Evolutionary conservation across 2,113 vertebrate species (phyloP).

Genomic region (Oenanthe oenanthe): DNA sequence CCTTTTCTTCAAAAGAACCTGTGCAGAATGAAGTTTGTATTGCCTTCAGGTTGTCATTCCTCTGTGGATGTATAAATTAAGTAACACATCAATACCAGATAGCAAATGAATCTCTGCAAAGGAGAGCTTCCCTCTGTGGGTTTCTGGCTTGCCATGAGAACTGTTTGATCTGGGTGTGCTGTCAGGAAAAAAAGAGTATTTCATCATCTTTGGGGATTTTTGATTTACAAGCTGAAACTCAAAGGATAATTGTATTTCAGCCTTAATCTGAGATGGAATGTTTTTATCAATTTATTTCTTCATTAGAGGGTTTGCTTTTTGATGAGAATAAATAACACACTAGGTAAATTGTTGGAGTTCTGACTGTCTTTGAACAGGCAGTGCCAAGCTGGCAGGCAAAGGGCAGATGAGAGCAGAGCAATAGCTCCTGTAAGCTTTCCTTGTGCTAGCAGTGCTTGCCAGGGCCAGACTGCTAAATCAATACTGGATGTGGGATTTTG

Average conservation of each 20-base stretch:
- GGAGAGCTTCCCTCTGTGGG: not conserved
- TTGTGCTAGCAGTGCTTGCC: conserved; percentile 40
- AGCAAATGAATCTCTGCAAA: conserved; percentile 68
- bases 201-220: conserved; percentile 61
- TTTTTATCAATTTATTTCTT: conserved; percentile 25
- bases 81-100: conserved; percentile 64
- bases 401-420: conserved; percentile 49
- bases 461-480: conserved; percentile 47
- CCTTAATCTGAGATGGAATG: not conserved
- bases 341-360: not conserved
- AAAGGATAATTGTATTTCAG: not conserved
- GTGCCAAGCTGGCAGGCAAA: conserved; percentile 10
- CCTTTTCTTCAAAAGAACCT: not conserved
- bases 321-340: conserved; percentile 23
- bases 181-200: conserved; percentile 54
- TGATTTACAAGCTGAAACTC: conserved; percentile 35
- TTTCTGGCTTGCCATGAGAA: conserved; percentile 55
- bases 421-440: conserved; percentile 33
- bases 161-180: conserved; percentile 66
- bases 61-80: conserved; percentile 69
- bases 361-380: conserved; percentile 22
- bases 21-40: conserved; percentile 15
- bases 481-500: conserved; percentile 25
- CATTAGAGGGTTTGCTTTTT: not conserved
- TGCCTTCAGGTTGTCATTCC: conserved; percentile 25